Percentiles rank a stretch among this genome's conserved stretches.
Conservation (phyloP, 2,113 vertebrate genomes). For the Microcebus lehilahytsara region DNA sequence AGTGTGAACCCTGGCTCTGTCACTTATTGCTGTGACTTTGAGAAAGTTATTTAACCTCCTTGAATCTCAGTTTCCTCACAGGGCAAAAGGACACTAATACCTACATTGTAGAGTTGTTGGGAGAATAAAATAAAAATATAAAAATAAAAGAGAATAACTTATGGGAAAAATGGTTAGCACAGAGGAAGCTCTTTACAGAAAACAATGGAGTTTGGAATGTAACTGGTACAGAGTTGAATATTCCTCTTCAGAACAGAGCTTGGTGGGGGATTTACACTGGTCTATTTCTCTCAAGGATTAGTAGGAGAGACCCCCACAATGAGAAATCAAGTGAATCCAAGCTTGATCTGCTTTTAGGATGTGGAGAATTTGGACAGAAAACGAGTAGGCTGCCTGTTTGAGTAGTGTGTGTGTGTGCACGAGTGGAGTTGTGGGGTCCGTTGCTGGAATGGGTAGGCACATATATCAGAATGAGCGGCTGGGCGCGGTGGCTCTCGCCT, state of each 20-base stretch:
- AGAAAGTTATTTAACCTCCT: constrained; percentile 25
- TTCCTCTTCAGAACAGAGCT: background rate
- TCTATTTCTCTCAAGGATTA: background rate
- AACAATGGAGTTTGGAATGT: background rate
- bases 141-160: background rate
- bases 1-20: background rate
- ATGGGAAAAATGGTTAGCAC: background rate
- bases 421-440: background rate
- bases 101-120: background rate
- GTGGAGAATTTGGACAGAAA: background rate
- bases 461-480: background rate
- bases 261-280: background rate
- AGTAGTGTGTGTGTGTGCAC: background rate
- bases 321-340: background rate
- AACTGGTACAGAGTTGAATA: background rate
- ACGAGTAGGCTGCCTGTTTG: background rate
- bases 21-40: background rate
- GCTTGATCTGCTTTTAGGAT: background rate
- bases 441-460: background rate
- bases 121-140: background rate
- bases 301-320: background rate
- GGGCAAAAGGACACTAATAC: background rate
- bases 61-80: background rate
- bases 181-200: background rate
- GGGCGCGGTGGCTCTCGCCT: too few relatives aligned